Conservation (phyloP, 2,888 invertebrate genomes). For the Omphaloscelis lunosa region DNA sequence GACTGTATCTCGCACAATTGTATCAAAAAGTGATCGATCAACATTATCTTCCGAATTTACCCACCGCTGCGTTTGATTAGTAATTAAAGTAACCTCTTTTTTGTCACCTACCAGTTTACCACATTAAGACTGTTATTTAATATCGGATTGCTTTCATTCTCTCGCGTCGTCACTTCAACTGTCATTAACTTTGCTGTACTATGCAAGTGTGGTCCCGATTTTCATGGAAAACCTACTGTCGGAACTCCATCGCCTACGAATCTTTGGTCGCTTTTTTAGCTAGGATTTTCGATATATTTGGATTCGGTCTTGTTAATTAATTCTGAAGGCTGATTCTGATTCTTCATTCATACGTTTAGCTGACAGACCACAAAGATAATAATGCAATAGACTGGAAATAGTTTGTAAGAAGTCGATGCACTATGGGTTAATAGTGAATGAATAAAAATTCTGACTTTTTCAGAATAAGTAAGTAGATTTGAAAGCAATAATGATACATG, state of each 20-base stretch:
- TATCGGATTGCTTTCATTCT: background rate
- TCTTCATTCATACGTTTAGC: background rate
- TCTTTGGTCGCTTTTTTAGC: background rate
- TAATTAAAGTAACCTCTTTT: conserved; percentile 1
- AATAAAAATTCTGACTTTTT: background rate
- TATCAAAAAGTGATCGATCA: conserved; percentile 3
- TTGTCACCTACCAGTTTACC: background rate
- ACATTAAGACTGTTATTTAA: background rate
- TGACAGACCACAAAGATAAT: background rate
- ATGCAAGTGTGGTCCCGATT: background rate
- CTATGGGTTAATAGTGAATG: background rate
- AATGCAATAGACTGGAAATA: background rate
- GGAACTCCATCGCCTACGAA: no score
- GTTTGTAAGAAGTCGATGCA: background rate
- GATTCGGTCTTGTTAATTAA: conserved; percentile 5
- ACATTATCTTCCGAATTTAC: conserved; percentile 4
- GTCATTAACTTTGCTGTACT: background rate
- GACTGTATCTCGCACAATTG: background rate
- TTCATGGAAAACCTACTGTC: background rate
- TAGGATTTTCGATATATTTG: background rate
- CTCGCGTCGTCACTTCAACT: background rate
- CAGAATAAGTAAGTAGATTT: background rate
- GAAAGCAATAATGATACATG: background rate
- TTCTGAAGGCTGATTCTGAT: background rate
- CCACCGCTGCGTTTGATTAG: conserved; percentile 12